These are phyloP conservation scores for Callithrix jacchus DNA, from an alignment of 2,113 vertebrate species.

Conservation along the genomic window DNA sequence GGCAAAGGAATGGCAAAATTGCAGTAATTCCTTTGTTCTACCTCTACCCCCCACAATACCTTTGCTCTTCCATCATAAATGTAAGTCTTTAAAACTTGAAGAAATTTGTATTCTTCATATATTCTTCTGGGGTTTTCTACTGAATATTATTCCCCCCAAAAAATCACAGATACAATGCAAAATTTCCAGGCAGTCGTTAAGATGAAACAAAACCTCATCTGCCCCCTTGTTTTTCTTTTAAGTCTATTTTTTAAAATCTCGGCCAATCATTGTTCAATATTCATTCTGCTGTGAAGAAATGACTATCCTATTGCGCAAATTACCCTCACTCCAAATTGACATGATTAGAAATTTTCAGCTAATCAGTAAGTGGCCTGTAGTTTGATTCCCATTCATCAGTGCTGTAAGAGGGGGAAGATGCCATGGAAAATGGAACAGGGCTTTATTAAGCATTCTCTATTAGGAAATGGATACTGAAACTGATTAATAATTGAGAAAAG, in stretches of 20 bases:
- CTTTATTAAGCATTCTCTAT: slow-evolving; percentile 55
- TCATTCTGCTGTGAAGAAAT: slow-evolving; percentile 63
- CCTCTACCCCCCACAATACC: neutral
- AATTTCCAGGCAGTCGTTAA: neutral
- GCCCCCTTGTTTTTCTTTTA: slow-evolving; percentile 18
- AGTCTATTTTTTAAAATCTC: neutral
- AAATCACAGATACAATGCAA: neutral
- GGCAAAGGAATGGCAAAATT: neutral
- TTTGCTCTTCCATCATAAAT: neutral
- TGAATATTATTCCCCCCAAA: neutral
- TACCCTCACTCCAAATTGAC: slow-evolving; percentile 65
- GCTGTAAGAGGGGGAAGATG: slow-evolving; percentile 3
- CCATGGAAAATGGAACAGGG: neutral
- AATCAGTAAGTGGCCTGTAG: slow-evolving; percentile 66
- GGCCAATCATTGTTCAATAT: slow-evolving; percentile 60
- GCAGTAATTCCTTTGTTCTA: neutral
- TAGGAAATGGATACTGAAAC: slow-evolving; percentile 64
- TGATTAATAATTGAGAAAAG: slow-evolving; percentile 75
- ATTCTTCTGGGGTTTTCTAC: neutral
- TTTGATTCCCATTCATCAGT: slow-evolving; percentile 59
- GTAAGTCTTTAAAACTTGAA: neutral
- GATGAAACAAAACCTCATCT: neutral
- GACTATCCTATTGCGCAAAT: slow-evolving; percentile 67
- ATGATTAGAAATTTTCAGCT: slow-evolving; percentile 74
- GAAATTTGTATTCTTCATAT: neutral